Percentiles rank a stretch among this genome's conserved stretches.
Evolutionary conservation across 2,113 vertebrate species (phyloP).

Genomic region (Marcusenius ussheri): DNA sequence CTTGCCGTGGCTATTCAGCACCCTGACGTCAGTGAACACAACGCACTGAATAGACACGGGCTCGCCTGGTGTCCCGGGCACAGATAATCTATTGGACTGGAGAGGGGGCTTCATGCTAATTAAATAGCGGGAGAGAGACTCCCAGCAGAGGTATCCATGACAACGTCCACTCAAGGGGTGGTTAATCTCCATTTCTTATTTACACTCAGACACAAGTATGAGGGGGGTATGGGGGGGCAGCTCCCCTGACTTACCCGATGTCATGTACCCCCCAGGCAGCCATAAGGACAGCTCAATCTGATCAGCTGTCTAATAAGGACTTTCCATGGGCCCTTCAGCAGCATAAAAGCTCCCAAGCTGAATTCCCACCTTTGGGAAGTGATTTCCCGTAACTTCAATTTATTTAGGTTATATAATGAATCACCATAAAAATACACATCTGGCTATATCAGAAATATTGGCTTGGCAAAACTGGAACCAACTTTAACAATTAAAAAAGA

Average conservation of each 20-base stretch:
- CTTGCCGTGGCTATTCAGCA: neutral
- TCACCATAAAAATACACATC: neutral
- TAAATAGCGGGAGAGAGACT: neutral
- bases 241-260: neutral
- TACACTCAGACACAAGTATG: neutral
- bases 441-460: neutral
- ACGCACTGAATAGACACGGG: neutral
- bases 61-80: neutral
- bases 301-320: neutral
- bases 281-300: neutral
- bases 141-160: constrained; percentile 12
- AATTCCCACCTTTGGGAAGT: neutral
- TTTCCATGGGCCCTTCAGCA: neutral
- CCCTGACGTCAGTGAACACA: neutral
- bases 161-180: neutral
- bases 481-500: neutral
- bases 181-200: neutral
- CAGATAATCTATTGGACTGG: neutral
- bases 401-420: neutral
- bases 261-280: neutral
- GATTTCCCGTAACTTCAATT: neutral
- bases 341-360: neutral
- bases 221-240: neutral
- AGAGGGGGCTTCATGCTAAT: neutral
- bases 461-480: neutral